phyloP scores from a whole-genome alignment of 2,888 invertebrate genomes.

The Cosmia trapezina region DNA sequence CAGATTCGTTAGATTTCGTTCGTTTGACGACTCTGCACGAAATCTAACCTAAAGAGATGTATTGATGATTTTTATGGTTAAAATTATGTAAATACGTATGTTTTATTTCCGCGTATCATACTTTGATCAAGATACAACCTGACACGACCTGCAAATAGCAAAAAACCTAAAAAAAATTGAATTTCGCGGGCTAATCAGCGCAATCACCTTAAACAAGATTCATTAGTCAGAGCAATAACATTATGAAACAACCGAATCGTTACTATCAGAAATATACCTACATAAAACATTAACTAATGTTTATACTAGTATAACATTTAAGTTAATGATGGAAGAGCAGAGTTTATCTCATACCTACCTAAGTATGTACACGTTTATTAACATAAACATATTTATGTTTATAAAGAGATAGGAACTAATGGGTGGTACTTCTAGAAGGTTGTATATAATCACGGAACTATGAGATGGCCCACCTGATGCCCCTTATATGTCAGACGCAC shows the following conservation, averaged over 20 bases:
- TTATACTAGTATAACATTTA: conserved; percentile 24
- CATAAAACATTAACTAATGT: conserved; percentile 28
- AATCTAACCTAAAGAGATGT: too few species aligned
- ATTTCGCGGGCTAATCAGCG: too few species aligned
- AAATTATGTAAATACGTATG: too few species aligned
- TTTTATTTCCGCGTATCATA: too few species aligned
- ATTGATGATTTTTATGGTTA: too few species aligned
- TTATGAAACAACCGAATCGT: neutral
- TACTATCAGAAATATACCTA: conserved; percentile 14
- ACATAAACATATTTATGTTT: conserved; percentile 12
- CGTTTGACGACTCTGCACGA: too few species aligned
- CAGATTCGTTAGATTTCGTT: too few species aligned
- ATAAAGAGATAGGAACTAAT: neutral
- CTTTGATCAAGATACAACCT: too few species aligned
- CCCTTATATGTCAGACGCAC: too few species aligned
- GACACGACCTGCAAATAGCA: too few species aligned
- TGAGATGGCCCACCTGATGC: neutral
- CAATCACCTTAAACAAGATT: too few species aligned
- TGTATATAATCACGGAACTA: neutral
- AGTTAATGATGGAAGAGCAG: conserved; percentile 27
- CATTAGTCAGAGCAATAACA: neutral
- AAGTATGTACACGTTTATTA: neutral
- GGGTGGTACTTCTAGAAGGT: neutral
- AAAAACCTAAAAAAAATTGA: too few species aligned
- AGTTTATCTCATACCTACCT: conserved; percentile 18